phyloP scores from a whole-genome alignment of 2,888 invertebrate species.

The Ectobius pallidus region DNA sequence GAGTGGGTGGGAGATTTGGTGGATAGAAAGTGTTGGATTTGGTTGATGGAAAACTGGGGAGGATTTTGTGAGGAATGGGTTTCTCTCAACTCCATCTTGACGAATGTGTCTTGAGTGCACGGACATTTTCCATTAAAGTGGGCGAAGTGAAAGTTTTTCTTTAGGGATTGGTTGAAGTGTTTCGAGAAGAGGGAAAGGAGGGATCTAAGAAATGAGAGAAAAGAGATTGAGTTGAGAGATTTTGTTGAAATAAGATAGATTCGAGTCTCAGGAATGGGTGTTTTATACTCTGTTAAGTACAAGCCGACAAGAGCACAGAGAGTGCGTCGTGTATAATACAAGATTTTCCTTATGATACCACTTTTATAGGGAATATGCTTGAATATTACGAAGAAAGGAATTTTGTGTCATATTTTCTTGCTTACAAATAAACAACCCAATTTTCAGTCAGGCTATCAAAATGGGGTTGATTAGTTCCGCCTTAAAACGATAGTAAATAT shows the following conservation, averaged over 20 bases:
- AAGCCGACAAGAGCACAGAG: too few relatives aligned
- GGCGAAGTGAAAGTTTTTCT: conserved; percentile 8
- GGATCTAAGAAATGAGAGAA: conserved; percentile 18
- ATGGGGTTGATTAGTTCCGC: too few relatives aligned
- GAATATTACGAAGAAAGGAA: too few relatives aligned
- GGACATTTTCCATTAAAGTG: conserved; percentile 27
- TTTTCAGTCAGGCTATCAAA: too few relatives aligned
- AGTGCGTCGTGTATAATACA: too few relatives aligned
- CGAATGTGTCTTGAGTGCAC: conserved; percentile 23
- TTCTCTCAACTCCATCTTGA: background rate
- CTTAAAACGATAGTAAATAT: too few relatives aligned
- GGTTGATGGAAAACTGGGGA: background rate
- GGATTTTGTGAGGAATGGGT: background rate
- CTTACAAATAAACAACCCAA: too few relatives aligned
- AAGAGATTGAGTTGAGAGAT: conserved; percentile 13
- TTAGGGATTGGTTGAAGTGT: conserved; percentile 22
- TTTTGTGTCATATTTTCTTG: too few relatives aligned
- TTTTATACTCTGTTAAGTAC: too few relatives aligned
- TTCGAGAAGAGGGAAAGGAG: background rate
- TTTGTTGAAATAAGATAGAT: conserved; percentile 7
- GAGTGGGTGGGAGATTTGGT: conserved; percentile 2
- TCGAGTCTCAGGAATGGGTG: background rate
- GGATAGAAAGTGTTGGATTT: conserved; percentile 1
- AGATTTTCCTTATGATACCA: too few relatives aligned
- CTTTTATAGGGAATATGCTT: too few relatives aligned